Evolutionary conservation across 2,888 invertebrate species (phyloP).

Genomic region (Sminthurides aquaticus): DNA sequence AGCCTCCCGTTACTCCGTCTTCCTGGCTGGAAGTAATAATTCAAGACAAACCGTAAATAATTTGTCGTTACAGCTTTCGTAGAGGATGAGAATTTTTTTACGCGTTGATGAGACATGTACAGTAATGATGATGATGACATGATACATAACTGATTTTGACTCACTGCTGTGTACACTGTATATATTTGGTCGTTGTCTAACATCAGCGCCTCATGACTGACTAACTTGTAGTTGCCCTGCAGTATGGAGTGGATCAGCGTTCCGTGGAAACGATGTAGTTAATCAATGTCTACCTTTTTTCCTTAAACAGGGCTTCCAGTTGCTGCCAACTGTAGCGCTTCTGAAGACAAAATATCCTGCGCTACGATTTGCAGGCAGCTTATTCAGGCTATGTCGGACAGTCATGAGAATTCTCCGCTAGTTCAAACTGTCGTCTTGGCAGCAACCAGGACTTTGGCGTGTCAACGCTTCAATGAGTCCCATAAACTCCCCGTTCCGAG

Average conservation of each 20-base stretch:
- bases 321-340: slow-evolving; percentile 37
- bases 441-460: slow-evolving; percentile 40
- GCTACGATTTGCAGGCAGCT: slow-evolving; percentile 39
- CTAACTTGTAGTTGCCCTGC: too few relatives aligned
- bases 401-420: slow-evolving; percentile 36
- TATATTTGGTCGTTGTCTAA: too few relatives aligned
- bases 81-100: background rate
- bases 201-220: too few relatives aligned
- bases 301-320: slow-evolving; percentile 37
- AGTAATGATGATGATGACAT: too few relatives aligned
- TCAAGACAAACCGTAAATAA: background rate
- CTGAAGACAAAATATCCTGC: slow-evolving; percentile 35
- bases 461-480: slow-evolving; percentile 40
- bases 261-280: background rate
- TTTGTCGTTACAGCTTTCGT: background rate
- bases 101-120: too few relatives aligned
- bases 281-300: background rate
- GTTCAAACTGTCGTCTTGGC: slow-evolving; percentile 41
- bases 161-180: too few relatives aligned
- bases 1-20: too few relatives aligned
- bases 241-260: slow-evolving; percentile 5
- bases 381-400: slow-evolving; percentile 41
- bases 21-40: background rate
- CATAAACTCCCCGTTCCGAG: slow-evolving; percentile 39
- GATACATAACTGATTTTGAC: too few relatives aligned